A percentile compares a stretch with the other conserved stretches of the same genome.
Evolutionary conservation across 2,113 vertebrate species (phyloP).

Genomic region (Acrocephalus kingi): DNA sequence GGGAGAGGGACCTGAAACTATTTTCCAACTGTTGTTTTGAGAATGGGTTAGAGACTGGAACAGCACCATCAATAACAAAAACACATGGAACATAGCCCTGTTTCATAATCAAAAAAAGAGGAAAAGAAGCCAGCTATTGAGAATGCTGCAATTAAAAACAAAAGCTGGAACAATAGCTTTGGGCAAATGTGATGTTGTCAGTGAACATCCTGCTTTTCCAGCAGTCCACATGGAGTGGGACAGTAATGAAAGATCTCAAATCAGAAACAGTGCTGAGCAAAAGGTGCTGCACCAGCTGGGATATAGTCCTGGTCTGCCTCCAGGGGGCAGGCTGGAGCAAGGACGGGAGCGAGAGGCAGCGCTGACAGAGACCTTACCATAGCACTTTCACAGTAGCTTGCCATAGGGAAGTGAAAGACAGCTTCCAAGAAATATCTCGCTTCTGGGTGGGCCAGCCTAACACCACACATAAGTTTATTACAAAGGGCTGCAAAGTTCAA

Average conservation of each 20-base stretch:
- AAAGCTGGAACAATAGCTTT: constrained; percentile 53
- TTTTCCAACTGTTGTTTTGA: constrained; percentile 35
- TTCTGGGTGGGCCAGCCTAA: constrained; percentile 72
- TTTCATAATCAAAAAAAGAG: constrained; percentile 28
- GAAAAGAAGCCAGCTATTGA: constrained; percentile 22
- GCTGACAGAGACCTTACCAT: neutral
- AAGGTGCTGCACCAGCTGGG: neutral
- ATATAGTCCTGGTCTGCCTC: neutral
- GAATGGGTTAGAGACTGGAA: neutral
- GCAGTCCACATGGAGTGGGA: neutral
- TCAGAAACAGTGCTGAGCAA: neutral
- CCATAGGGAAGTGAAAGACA: constrained; percentile 25
- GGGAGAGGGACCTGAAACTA: neutral
- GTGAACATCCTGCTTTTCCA: neutral
- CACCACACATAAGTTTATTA: constrained; percentile 51
- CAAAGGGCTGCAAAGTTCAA: constrained; percentile 67
- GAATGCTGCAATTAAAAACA: neutral
- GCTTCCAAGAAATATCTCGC: constrained; percentile 45
- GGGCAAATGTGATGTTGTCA: neutral
- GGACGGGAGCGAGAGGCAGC: neutral
- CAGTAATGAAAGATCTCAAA: neutral
- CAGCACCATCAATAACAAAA: neutral
- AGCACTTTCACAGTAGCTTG: constrained; percentile 39
- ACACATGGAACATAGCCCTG: neutral
- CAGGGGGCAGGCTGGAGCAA: neutral